phyloP scores from a whole-genome alignment of 2,888 invertebrate genomes.

The Lysandra coridon region DNA sequence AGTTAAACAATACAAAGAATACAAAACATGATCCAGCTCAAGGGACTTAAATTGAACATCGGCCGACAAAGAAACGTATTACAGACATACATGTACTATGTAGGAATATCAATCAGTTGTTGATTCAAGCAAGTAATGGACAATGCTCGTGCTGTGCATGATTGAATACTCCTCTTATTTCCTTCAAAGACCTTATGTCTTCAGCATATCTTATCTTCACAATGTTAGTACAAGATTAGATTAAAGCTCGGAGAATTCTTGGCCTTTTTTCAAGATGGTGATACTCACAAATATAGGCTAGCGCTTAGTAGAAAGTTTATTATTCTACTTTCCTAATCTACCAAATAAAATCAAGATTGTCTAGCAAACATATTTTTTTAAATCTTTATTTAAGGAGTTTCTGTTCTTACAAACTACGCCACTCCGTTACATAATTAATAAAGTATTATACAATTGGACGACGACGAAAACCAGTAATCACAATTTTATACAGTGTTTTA shows the following conservation, averaged over 20 bases:
- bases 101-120: constrained; percentile 66
- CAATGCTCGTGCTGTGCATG: constrained; percentile 31
- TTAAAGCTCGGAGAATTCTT: not conserved
- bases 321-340: not conserved
- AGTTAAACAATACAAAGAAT: constrained; percentile 17
- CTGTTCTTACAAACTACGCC: no score
- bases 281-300: not conserved
- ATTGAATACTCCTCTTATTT: constrained; percentile 27
- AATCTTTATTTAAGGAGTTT: no score
- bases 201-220: constrained; percentile 32
- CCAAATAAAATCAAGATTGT: not conserved
- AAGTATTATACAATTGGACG: no score
- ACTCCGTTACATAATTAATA: no score
- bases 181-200: constrained; percentile 3
- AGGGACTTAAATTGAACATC: constrained; percentile 40
- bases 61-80: constrained; percentile 39
- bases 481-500: no score
- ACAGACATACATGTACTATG: constrained; percentile 48
- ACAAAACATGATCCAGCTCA: constrained; percentile 36
- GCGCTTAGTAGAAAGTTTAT: not conserved
- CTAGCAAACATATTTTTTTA: not conserved
- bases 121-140: constrained; percentile 45
- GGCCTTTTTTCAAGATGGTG: not conserved
- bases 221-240: constrained; percentile 28
- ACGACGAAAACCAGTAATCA: no score